A percentile compares a stretch with the other conserved stretches of the same genome.
These are phyloP conservation scores for Pseudochirops cupreus DNA, from an alignment of 2,797 vertebrate genomes.

Conservation along the genomic window DNA sequence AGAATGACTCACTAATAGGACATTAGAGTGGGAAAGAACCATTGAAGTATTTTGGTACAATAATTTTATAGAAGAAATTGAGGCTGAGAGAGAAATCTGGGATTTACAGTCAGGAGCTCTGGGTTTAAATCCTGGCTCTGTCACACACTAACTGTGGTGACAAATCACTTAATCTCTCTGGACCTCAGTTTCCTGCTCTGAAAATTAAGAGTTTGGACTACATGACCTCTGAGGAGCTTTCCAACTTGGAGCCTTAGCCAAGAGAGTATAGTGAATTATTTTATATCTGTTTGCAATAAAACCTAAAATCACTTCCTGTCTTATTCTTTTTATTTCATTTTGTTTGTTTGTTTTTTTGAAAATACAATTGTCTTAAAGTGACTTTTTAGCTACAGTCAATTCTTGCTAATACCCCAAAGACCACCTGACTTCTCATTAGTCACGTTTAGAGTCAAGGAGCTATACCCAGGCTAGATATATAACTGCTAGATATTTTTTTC, in stretches of 20 bases:
- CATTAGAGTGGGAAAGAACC: neutral
- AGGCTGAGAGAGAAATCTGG: neutral
- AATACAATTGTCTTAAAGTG: neutral
- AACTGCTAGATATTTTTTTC: slow-evolving; percentile 45
- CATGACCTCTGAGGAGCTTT: neutral
- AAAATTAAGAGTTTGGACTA: neutral
- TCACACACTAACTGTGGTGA: neutral
- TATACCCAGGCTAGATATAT: slow-evolving; percentile 25
- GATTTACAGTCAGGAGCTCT: neutral
- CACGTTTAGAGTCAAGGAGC: slow-evolving; percentile 46
- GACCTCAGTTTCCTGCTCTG: neutral
- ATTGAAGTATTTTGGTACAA: neutral
- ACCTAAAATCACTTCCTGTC: neutral
- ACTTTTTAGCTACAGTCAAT: neutral
- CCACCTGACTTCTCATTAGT: slow-evolving; percentile 61
- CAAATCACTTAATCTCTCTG: neutral
- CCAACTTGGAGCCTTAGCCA: neutral
- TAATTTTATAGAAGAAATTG: neutral
- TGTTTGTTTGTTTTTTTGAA: neutral
- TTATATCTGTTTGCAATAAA: slow-evolving; percentile 37
- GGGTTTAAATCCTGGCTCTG: neutral
- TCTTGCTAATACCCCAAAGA: slow-evolving; percentile 15
- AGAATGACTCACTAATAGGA: neutral
- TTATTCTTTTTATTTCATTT: neutral
- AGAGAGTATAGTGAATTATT: slow-evolving; percentile 20